Base-by-base conservation (phyloP, 2,888 invertebrate species). In the Acronicta leporina region DNA sequence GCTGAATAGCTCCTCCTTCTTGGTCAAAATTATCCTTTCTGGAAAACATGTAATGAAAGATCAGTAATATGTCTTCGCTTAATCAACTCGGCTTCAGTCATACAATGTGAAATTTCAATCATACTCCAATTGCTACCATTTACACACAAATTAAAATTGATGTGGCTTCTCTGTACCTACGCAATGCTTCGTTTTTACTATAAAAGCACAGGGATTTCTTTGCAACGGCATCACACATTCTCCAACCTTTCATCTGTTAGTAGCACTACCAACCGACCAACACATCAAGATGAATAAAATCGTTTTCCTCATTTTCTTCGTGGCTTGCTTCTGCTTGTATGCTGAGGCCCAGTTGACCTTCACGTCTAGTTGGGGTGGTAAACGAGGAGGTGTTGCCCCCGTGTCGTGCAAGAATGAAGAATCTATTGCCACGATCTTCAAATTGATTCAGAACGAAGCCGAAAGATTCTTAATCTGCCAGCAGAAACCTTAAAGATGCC, bases 1-100 rank as follows among this genome's bases (percentile, higher is more conserved):
- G 56, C 96, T 96, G 64, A 94, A 90, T 30, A 97, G 81, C 33
- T 95, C 95, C 8, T 81, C 75, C 0, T 95, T 96, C 85, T 97
- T 91, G 0, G 90, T 87, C 15, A 90, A 50, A 53, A 92, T 78
- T 3, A 79, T 47, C 27, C 75, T 76, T 77, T 92, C 93, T 94
- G 77, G 11, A 85, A 87, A 56, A 10, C 5, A 25, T 20, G 20
- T 27, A 42, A 27, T 14, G 13, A 9, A 2, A 7, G 4, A 1
- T 14, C 14, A 11, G 11, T 10, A 42, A 7, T 6, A 14, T 4
- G 53, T 55, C 47, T 63, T 50, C 66, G 68, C 11, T 48, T 56
- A 38, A 68, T 68, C 20, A 30, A 45, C 20, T 38, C 20, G 35
- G 35, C 16, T 51, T 50, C 49, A 38, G 1, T 41, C 5, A 41